These are phyloP conservation scores for Chlorops oryzae DNA, from an alignment of 1,140 invertebrate genomes.

Conservation along the genomic window DNA sequence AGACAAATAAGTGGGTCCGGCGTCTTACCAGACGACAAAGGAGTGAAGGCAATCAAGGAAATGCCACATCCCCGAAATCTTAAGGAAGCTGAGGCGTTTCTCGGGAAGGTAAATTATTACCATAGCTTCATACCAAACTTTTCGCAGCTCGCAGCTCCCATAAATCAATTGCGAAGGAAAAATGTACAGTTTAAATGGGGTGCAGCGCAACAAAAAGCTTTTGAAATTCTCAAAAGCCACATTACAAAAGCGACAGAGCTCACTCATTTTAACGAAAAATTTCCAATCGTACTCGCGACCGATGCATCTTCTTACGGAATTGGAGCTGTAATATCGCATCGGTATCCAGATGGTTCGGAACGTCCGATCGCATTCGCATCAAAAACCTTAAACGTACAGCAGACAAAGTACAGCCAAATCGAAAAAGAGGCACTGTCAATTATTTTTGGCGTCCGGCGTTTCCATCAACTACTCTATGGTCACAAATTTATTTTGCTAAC, in stretches of 20 bases:
- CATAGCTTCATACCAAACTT: slow-evolving; percentile 28
- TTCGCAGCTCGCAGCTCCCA: slow-evolving; percentile 15
- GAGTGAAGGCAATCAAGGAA: slow-evolving; percentile 20
- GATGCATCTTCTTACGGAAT: slow-evolving; percentile 48
- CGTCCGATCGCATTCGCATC: slow-evolving; percentile 50
- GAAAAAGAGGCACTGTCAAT: slow-evolving; percentile 53
- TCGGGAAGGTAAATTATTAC: slow-evolving; percentile 32
- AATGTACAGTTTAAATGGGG: slow-evolving; percentile 21
- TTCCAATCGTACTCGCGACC: slow-evolving; percentile 49
- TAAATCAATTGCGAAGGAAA: slow-evolving; percentile 28
- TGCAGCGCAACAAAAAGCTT: slow-evolving; percentile 10
- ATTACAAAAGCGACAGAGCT: slow-evolving; percentile 19
- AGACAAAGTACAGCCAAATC: slow-evolving; percentile 52
- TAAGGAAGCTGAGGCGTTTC: slow-evolving; percentile 30
- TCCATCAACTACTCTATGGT: slow-evolving; percentile 52
- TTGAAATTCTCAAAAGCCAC: not conserved
- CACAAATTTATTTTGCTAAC: slow-evolving; percentile 46
- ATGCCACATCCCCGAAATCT: slow-evolving; percentile 26
- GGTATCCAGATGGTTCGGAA: slow-evolving; percentile 39
- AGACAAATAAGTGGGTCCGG: slow-evolving; percentile 28
- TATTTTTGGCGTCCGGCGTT: slow-evolving; percentile 49
- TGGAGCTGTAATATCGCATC: slow-evolving; percentile 49
- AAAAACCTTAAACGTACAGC: slow-evolving; percentile 45
- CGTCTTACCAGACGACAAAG: slow-evolving; percentile 17
- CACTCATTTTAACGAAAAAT: slow-evolving; percentile 44